Base-by-base conservation (phyloP, 2,113 vertebrate species). In the Thomomys bottae region DNA sequence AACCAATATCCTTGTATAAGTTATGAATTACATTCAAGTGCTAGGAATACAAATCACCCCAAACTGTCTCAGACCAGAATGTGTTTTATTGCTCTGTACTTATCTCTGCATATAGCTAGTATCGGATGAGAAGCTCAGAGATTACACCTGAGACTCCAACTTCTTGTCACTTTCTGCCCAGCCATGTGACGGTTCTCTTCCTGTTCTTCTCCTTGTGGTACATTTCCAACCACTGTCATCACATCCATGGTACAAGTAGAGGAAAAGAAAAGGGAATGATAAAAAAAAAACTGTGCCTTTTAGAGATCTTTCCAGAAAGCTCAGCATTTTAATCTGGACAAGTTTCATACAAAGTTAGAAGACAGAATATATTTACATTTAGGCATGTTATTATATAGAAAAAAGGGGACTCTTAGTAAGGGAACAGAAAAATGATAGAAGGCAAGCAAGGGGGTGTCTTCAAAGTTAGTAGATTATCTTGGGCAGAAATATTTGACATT, bases 21-120 rank as follows among this genome's bases (percentile, higher is more conserved):
- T 82, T 89, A 86, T 66, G 30, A 24, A 38, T 72, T 73, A 71
- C 1, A 75, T 61, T 81, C 34, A 81, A 54, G 42, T 63, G 7
- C 3, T 32, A 77, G 34, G 64, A 84, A 57, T 84, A 70, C 78
- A 42, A 70, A 36, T 73, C 23, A 6, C 38, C 14, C 3, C 12
- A 68, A 77, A 87, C 12, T 64, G 24, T 49, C 34, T 87, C 66
- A 88, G 87, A 78, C n/a, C 17, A 73, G 14, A 4, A 6, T 42
- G 14, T 49, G 11, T 87, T 92, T 91, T 72, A 79, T 21, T 82
- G 87, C 64, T 57, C 61, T 89, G 4, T 71, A 49, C 32, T 68
- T 77, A 24, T 10, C 12, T 77, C 18, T 3, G 45, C 7, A 17
- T 45, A 1, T 14, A 67, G 54, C 14, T 70, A 54, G 18, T 36